Base-by-base conservation (phyloP, 1,140 invertebrate species). In the Episyrphus balteatus region DNA sequence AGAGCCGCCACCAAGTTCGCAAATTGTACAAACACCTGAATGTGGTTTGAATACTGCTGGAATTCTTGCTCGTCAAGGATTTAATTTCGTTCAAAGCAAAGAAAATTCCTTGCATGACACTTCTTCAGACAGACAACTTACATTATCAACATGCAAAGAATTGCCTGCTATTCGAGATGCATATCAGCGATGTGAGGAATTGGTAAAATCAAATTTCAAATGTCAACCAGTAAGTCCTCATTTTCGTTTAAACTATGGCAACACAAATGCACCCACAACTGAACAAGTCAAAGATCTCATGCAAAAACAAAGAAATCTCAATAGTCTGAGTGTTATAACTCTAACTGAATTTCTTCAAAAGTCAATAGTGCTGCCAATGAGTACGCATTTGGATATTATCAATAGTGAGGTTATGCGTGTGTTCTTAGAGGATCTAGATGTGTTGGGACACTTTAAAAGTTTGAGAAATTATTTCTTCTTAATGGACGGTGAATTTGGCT, bases 401-500 rank as follows among this genome's bases (percentile, higher is more conserved):
- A 83, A 83, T 47, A 80, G 79, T 44, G 83, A 83, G 11, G 75
- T 85, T 14, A 66, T 87, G 33, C 81, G 81, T 42, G 78, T 82
- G 55, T 78, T 83, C 47, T 63, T 86, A 0, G 68, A 79, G 1
- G 78, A 86, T 46, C 66, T 80, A 10, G 73, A 80, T 37, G 74
- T 83, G 52, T 72, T 84, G 12, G 74, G 78, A 11, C 83, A 87
- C 62, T 69, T 88, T 15, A 76, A 77, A 14, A 82, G 77, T 58
- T 58, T 88, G 1, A 73, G 82, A 10, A 80, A 82, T 55, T 86
- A 82, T 45, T 86, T 83, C 59, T 86, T 87, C 51, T 55, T 88
- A 9, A 68, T 86, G 60, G 83, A 87, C 53, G 84, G 84, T 1
- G 82, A 86, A 58, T 88, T 86, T 62, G 78, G 79, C 1, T 77